Evolutionary conservation across 30 jellyfish, hydroid and myxozoan genomes (phyloP).

Genomic region (Morbakka virulenta): DNA sequence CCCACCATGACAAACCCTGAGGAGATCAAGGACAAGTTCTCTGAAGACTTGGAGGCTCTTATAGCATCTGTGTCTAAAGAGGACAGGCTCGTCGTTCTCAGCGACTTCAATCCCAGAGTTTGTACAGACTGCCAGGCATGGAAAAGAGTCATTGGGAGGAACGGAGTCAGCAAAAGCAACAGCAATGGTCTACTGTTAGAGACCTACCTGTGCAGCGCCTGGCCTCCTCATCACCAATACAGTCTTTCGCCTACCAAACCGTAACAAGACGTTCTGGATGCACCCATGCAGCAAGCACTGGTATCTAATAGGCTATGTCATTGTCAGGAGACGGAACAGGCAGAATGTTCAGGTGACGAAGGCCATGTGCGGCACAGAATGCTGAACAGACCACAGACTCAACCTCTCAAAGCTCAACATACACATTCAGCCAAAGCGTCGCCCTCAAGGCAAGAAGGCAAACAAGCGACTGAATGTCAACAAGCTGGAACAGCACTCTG

Average conservation of each 20-base stretch:
- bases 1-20: conserved; percentile 56
- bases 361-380: conserved; percentile 30
- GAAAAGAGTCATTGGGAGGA: conserved; percentile 16
- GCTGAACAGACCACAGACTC: conserved; percentile 38
- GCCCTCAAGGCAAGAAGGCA: conserved; percentile 2
- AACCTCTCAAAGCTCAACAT: neutral
- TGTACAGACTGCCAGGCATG: conserved; percentile 11
- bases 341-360: conserved; percentile 2
- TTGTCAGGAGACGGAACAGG: neutral
- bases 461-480: neutral
- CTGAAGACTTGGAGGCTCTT: conserved; percentile 12
- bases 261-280: conserved; percentile 43
- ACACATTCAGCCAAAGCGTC: neutral
- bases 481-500: neutral
- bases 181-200: conserved; percentile 34
- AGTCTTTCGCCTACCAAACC: conserved; percentile 25
- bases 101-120: conserved; percentile 42
- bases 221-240: conserved; percentile 37
- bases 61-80: neutral
- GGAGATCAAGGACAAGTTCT: conserved; percentile 27
- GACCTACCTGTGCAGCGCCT: conserved; percentile 18
- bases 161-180: conserved; percentile 25
- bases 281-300: conserved; percentile 56
- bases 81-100: conserved; percentile 15
- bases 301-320: conserved; percentile 43